Base-by-base conservation (phyloP, 2,888 invertebrate species). In the Hermodice carunculata region DNA sequence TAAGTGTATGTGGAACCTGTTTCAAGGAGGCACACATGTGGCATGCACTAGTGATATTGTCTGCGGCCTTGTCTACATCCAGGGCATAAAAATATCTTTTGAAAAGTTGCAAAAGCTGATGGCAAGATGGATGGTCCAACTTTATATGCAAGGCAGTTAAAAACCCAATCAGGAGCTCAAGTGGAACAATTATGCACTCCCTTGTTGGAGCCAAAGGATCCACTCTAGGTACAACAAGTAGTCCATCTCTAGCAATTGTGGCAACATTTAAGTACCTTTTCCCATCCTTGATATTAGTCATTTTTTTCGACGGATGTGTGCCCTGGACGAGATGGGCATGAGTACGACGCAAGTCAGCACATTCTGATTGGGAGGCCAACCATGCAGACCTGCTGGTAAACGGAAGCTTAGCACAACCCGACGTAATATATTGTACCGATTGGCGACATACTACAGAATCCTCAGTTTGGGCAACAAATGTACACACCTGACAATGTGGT, bases 251-350 rank as follows among this genome's bases (percentile, higher is more conserved):
- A 17, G 69, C 61, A 26, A 73, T 64, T 2, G 73, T 53, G 1
- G 54, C 66, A 14, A 57, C 63, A 24, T 52, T 46, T 17, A 64
- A 52, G 28, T 63, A 63, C 8, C 48, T 24, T 37, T 63, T 73
- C 4, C 71, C 63, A 32, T 75, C 70, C 42, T 56, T 61, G 22
- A 72, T 49, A 34, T 68, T 72, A 17, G 72, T 72, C 1, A 63
- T 26, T 42, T 72, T 73, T 51, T 69, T 72, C 8, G 71, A 76
- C 0, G 76, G 76, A 3, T 72, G 58, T 0, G 76, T 76, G 5
- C 74, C 74, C 32, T 76, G 76, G 17, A 49, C 57, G 1, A 75
- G 61, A 44, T 73, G 73, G 6, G 75, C 71, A 37, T 67, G 62
- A 4, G 68, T 68, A 2, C 69, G 61, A 1, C 74, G 52, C 5